phyloP scores from a whole-genome alignment of 2,797 vertebrate species.

The Gallinago solitaria region DNA sequence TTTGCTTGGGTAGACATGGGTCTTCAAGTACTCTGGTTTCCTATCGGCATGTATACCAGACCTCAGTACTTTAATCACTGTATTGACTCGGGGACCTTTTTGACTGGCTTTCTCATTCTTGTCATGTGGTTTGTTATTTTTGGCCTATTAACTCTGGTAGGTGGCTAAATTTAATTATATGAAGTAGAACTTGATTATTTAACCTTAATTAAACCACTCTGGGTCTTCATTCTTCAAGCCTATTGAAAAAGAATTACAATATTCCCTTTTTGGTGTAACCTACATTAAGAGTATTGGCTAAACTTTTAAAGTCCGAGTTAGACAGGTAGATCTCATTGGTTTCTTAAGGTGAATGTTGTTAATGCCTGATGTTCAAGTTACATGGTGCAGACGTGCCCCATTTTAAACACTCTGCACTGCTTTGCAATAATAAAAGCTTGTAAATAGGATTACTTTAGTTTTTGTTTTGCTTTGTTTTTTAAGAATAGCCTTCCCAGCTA shows the following conservation, averaged over 20 bases:
- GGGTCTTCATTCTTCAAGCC: conserved; percentile 1
- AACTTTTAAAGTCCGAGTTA: neutral
- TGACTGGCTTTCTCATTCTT: neutral
- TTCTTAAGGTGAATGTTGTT: neutral
- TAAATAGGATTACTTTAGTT: neutral
- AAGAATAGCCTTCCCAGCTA: neutral
- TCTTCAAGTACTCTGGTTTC: neutral
- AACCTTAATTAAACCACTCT: conserved; percentile 39
- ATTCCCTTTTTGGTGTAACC: neutral
- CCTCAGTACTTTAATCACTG: neutral
- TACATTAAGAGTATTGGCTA: neutral
- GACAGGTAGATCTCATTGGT: neutral
- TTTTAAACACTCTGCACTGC: neutral
- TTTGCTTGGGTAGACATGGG: neutral
- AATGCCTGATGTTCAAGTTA: neutral
- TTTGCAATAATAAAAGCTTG: neutral
- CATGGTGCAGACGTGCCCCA: neutral
- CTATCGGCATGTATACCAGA: neutral
- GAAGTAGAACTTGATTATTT: conserved; percentile 49
- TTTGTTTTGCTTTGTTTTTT: neutral
- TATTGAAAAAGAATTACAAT: neutral
- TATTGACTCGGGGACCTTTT: neutral
- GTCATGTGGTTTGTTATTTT: neutral
- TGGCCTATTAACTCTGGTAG: conserved; percentile 28
- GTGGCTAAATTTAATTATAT: conserved; percentile 38